Conservation (phyloP, 2,888 invertebrate genomes). For the Chouioia cunea region DNA sequence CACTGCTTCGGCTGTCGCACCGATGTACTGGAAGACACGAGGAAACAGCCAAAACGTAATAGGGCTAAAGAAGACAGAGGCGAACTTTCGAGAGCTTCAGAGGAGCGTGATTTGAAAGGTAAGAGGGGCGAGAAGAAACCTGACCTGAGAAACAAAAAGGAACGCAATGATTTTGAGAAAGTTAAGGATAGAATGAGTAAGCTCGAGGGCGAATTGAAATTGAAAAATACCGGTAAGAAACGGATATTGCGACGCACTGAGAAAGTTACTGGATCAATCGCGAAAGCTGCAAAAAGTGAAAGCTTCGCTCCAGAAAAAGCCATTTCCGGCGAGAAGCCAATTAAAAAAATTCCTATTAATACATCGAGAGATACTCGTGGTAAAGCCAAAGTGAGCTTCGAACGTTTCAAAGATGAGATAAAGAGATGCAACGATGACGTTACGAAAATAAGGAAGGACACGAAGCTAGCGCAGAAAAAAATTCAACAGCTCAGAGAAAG, state of each 20-base stretch:
- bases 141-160: background rate
- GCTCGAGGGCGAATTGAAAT: slow-evolving; percentile 5
- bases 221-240: background rate
- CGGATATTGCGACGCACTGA: background rate
- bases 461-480: too few relatives aligned
- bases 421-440: too few relatives aligned
- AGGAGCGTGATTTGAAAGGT: background rate
- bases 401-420: too few relatives aligned
- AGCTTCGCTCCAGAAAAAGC: too few relatives aligned
- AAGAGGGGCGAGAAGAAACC: too few relatives aligned
- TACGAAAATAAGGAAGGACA: too few relatives aligned
- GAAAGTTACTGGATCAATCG: background rate
- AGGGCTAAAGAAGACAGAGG: background rate
- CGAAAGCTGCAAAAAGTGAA: background rate
- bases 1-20: background rate
- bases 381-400: too few relatives aligned
- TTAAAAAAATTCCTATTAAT: too few relatives aligned
- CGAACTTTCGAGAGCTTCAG: background rate
- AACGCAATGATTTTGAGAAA: slow-evolving; percentile 16
- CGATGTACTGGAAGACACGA: background rate
- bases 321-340: too few relatives aligned
- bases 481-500: too few relatives aligned
- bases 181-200: slow-evolving; percentile 9
- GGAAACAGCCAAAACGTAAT: background rate
- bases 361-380: background rate